phyloP scores from a whole-genome alignment of 2,797 vertebrate species.

The Hippopotamyrus pictus region DNA sequence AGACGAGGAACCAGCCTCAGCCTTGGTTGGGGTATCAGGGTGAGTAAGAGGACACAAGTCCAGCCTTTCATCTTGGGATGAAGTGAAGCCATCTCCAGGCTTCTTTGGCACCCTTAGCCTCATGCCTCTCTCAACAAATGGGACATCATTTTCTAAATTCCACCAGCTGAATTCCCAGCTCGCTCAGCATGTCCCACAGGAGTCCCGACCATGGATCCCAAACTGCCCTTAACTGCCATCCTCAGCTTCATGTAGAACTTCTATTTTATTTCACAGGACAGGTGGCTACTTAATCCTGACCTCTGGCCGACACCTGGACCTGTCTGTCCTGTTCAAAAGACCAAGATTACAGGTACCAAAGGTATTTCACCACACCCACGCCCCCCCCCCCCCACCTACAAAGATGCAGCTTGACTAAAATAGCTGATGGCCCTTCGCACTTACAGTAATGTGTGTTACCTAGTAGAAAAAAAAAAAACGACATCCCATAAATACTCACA shows the following conservation, averaged over 20 bases:
- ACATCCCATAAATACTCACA: background rate
- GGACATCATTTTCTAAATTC: background rate
- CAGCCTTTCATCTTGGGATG: slow-evolving; percentile 15
- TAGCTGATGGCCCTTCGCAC: background rate
- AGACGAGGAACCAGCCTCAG: slow-evolving; percentile 24
- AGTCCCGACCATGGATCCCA: background rate
- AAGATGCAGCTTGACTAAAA: background rate
- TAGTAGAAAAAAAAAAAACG: background rate
- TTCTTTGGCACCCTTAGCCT: slow-evolving; percentile 9
- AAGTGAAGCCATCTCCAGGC: slow-evolving; percentile 18
- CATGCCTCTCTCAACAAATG: background rate
- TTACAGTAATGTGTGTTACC: background rate
- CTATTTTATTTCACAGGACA: background rate
- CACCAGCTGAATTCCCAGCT: background rate
- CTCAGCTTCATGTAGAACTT: background rate
- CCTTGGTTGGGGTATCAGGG: background rate
- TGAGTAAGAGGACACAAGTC: background rate
- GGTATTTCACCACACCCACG: background rate
- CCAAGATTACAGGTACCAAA: background rate
- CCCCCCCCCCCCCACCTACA: background rate
- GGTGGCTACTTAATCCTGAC: background rate
- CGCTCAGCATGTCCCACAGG: background rate
- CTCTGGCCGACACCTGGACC: background rate
- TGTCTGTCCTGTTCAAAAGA: background rate
- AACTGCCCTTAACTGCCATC: background rate